Conservation (phyloP, 2,797 vertebrate species). For the Columba guinea region DNA sequence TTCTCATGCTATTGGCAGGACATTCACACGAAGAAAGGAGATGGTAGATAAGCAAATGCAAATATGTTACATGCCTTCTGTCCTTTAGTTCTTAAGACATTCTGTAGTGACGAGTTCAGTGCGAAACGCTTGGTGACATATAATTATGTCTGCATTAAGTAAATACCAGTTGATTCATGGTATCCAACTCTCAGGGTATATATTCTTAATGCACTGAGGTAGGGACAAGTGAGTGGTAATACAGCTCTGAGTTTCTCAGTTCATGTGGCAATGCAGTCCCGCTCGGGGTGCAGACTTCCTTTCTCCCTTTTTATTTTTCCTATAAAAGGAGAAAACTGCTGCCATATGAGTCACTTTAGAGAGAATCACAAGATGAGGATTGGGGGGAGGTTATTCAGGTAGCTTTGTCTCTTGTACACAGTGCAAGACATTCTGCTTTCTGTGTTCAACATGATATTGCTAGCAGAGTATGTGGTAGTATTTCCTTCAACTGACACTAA, state of each 20-base stretch:
- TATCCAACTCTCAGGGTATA: not conserved
- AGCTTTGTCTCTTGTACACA: not conserved
- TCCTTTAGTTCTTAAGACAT: not conserved
- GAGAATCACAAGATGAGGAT: slow-evolving; percentile 43
- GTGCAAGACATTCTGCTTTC: not conserved
- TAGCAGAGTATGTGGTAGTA: not conserved
- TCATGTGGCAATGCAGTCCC: slow-evolving; percentile 18
- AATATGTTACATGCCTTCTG: not conserved
- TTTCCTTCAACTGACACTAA: not conserved
- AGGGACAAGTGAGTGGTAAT: not conserved
- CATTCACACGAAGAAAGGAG: not conserved
- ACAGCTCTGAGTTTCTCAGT: slow-evolving; percentile 12
- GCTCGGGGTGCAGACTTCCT: slow-evolving; percentile 65
- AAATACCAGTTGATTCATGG: not conserved
- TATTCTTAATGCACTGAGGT: not conserved
- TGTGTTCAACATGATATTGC: not conserved
- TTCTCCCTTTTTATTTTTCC: slow-evolving; percentile 48
- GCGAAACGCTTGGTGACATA: not conserved
- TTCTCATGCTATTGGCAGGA: not conserved
- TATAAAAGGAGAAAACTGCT: slow-evolving; percentile 78
- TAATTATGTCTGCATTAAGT: not conserved
- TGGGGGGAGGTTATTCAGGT: not conserved
- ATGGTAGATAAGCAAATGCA: slow-evolving; percentile 47
- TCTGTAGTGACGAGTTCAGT: not conserved
- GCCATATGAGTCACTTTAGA: slow-evolving; percentile 65